phyloP scores from a whole-genome alignment of 2,113 vertebrate genomes.

The chimpanzee (Pan troglodytes) region NHGRI_mPanTro3-v2.1_pri NC_072417.2:20394001-20394500 shows the following conservation, averaged over 20 bases:
- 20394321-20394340: not conserved
- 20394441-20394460: not conserved
- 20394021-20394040: not conserved
- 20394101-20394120: slow-evolving; percentile 31
- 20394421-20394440: not conserved
- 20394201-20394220: not conserved
- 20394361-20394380: not conserved
- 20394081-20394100: not conserved
- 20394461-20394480: not conserved
- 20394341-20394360: not conserved
- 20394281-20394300: not conserved
- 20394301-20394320: not conserved
- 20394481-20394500: not conserved
- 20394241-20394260: not conserved
- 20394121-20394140: not conserved
- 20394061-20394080: not conserved
- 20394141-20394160: not conserved
- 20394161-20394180: not conserved
- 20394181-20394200: not conserved
- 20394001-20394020: not conserved
- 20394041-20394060: not conserved
- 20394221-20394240: not conserved
- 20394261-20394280: not conserved
- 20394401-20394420: not conserved
- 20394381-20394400: not conserved